A percentile compares a stretch with the other conserved stretches of the same genome.
Conservation (phyloP, 2,888 invertebrate species). For the Melinopterus prodromus region DNA sequence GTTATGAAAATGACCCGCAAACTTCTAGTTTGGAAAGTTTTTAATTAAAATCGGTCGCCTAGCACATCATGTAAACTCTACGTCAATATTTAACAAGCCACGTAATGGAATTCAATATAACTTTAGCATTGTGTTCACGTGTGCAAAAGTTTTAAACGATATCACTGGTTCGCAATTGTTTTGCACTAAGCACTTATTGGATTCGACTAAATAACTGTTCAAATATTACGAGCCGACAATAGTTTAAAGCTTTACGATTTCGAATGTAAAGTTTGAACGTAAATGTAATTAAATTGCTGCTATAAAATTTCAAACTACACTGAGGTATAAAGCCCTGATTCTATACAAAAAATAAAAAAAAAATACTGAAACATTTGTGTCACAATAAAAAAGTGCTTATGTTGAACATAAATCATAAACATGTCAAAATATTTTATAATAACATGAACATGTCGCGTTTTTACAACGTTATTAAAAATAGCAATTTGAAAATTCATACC, state of each 20-base stretch:
- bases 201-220: background rate
- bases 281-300: too few species aligned
- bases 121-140: background rate
- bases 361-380: too few species aligned
- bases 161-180: background rate
- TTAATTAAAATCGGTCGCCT: background rate
- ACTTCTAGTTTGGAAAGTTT: background rate
- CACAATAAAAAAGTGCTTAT: too few species aligned
- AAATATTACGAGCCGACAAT: background rate
- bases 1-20: background rate
- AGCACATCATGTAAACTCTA: background rate
- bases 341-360: too few species aligned
- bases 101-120: background rate
- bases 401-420: too few species aligned
- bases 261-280: too few species aligned
- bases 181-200: background rate
- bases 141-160: background rate
- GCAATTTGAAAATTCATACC: too few species aligned
- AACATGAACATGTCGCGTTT: too few species aligned
- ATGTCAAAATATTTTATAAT: too few species aligned
- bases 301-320: too few species aligned
- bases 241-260: background rate
- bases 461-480: too few species aligned
- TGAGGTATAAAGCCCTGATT: too few species aligned
- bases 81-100: background rate